These are phyloP conservation scores for Aleiodes alternator DNA, from an alignment of 2,888 invertebrate genomes.

Conservation along the genomic window DNA sequence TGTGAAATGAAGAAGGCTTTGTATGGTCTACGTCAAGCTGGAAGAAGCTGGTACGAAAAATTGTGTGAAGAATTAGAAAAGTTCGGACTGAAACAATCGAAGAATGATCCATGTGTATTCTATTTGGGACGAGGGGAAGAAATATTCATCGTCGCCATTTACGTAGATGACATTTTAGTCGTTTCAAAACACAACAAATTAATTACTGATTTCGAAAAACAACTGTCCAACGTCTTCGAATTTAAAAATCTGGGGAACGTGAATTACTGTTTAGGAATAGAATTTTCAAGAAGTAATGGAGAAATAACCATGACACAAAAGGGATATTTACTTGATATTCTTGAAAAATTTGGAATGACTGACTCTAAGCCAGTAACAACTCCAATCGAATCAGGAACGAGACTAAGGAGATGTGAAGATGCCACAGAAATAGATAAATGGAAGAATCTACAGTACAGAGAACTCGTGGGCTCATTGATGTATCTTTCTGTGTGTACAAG, in stretches of 20 bases:
- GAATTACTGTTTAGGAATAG: conserved; percentile 52
- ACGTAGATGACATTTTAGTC: conserved; percentile 24
- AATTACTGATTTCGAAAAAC: conserved; percentile 16
- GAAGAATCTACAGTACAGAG: no score
- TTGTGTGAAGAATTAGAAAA: not conserved
- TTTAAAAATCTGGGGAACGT: conserved; percentile 50
- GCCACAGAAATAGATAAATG: no score
- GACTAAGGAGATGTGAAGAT: no score
- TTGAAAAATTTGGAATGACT: no score
- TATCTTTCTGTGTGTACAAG: no score
- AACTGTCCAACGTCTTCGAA: conserved; percentile 38
- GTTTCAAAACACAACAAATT: conserved; percentile 45
- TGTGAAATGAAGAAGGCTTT: not conserved
- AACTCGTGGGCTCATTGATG: no score
- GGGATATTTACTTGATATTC: conserved; percentile 46
- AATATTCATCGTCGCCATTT: not conserved
- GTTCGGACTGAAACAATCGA: not conserved
- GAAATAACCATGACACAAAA: conserved; percentile 46
- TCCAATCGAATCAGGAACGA: no score
- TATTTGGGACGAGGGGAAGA: not conserved
- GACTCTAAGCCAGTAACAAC: no score
- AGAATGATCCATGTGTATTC: not conserved
- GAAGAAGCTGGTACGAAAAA: not conserved
- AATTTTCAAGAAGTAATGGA: conserved; percentile 37
- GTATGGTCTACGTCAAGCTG: not conserved